These are phyloP conservation scores for Metopia argyrocephala DNA, from an alignment of 2,888 invertebrate genomes.

Conservation along the genomic window DNA sequence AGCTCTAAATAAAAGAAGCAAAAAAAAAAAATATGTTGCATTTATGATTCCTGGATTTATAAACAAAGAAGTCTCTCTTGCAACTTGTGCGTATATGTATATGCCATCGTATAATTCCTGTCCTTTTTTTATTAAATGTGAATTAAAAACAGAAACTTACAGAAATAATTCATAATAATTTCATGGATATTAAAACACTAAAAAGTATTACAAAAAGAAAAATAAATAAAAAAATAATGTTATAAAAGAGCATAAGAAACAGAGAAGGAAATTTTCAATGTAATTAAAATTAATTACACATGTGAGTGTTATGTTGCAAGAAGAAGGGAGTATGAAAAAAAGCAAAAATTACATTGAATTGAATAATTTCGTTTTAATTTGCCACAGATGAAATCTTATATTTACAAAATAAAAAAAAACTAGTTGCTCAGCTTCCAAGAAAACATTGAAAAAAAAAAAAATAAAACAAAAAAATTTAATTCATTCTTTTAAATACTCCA, in stretches of 20 bases:
- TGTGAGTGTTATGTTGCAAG: constrained; percentile 40
- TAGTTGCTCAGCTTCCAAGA: constrained; percentile 44
- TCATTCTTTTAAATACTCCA: constrained; percentile 16
- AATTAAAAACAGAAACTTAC: constrained; percentile 1
- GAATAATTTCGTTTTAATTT: constrained; percentile 45
- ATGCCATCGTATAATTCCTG: constrained; percentile 11
- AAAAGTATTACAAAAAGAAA: not conserved
- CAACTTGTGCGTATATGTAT: constrained; percentile 37
- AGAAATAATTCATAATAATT: constrained; percentile 58
- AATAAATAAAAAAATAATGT: constrained; percentile 17
- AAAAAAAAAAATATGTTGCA: not conserved
- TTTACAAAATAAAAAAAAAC: constrained; percentile 47
- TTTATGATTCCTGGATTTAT: constrained; percentile 31
- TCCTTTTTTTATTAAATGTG: not conserved
- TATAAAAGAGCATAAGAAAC: constrained; percentile 3
- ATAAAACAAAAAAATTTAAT: constrained; percentile 43
- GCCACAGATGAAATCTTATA: constrained; percentile 50
- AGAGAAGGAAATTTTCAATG: constrained; percentile 41
- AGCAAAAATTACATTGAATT: not conserved
- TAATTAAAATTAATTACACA: constrained; percentile 65
- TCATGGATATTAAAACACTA: constrained; percentile 43
- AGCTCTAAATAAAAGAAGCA: not conserved
- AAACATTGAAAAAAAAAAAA: constrained; percentile 40
- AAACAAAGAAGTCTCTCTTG: constrained; percentile 29
- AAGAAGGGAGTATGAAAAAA: constrained; percentile 18